Evolutionary conservation across 2,888 invertebrate genomes (phyloP).

Genomic region (Torymus texanus): DNA sequence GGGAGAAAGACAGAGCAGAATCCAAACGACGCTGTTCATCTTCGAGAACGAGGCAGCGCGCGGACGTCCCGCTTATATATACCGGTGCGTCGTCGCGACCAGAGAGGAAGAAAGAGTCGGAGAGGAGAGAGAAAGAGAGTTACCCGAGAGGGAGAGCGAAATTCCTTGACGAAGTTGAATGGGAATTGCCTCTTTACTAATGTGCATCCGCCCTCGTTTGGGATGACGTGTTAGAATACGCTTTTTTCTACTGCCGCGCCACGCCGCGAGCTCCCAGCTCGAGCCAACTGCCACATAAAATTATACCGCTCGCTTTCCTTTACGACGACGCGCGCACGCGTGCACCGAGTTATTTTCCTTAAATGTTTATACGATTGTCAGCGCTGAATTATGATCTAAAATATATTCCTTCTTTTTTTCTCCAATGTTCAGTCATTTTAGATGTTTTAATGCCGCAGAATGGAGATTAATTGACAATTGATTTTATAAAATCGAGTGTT

Average conservation of each 20-base stretch:
- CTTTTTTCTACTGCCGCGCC: constrained; percentile 27
- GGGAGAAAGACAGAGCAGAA: constrained; percentile 10
- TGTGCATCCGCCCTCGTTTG: constrained; percentile 51
- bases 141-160: not conserved
- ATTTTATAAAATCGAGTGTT: no score
- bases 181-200: constrained; percentile 51
- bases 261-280: not conserved
- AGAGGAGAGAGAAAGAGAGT: no score
- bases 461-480: no score
- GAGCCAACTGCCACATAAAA: constrained; percentile 35
- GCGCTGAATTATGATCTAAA: constrained; percentile 9
- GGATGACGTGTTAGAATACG: constrained; percentile 45
- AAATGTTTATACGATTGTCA: constrained; percentile 18
- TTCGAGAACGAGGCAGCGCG: constrained; percentile 51
- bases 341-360: not conserved
- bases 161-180: constrained; percentile 54
- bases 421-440: no score
- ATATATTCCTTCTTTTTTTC: not conserved
- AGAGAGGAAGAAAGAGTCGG: not conserved
- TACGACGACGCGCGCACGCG: constrained; percentile 1
- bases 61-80: constrained; percentile 5
- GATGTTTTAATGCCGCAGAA: no score
- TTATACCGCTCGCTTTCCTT: constrained; percentile 40
- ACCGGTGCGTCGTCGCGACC: not conserved
- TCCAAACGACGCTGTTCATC: constrained; percentile 55